These are phyloP conservation scores for Salmo trutta DNA, from an alignment of 2,797 vertebrate species.

Conservation along the genomic window DNA sequence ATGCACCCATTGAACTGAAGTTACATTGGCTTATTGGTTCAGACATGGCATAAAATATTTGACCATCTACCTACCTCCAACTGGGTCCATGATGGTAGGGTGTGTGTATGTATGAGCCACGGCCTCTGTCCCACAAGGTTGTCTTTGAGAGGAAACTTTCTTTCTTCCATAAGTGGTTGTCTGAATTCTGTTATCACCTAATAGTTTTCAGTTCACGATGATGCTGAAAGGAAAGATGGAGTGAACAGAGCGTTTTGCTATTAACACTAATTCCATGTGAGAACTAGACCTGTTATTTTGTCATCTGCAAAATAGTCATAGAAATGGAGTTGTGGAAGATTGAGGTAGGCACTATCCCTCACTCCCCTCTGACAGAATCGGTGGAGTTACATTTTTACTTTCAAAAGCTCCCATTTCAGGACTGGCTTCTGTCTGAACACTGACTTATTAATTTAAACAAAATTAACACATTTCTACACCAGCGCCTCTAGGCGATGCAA, in stretches of 20 bases:
- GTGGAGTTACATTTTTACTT: not conserved
- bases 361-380: not conserved
- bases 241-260: not conserved
- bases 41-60: conserved; percentile 1
- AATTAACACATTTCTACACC: not conserved
- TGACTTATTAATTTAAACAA: not conserved
- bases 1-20: not conserved
- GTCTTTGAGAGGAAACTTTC: not conserved
- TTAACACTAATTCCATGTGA: not conserved
- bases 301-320: not conserved
- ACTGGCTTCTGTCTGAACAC: not conserved
- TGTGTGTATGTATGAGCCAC: not conserved
- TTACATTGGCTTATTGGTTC: not conserved
- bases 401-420: not conserved
- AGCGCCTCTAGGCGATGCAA: not conserved
- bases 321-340: too few relatives aligned
- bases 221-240: conserved; percentile 1
- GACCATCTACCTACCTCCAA: conserved; percentile 37
- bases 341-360: too few relatives aligned
- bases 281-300: not conserved
- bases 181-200: not conserved
- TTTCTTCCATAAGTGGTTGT: not conserved
- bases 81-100: conserved; percentile 11
- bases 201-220: not conserved
- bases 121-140: not conserved